These are phyloP conservation scores for Corythaeola cristata DNA, from an alignment of 2,113 vertebrate genomes.

Conservation along the genomic window DNA sequence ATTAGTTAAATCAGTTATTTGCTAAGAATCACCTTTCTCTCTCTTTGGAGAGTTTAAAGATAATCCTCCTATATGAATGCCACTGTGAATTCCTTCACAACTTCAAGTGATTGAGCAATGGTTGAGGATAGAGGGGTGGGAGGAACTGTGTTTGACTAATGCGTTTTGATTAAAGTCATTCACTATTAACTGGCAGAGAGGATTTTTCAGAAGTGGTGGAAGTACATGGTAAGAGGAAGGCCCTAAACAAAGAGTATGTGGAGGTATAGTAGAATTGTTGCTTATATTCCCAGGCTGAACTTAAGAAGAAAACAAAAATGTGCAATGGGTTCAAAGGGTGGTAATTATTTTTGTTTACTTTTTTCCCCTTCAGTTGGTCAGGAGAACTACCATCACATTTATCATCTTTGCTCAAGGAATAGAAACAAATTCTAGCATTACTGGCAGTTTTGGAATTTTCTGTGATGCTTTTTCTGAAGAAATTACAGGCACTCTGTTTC, in stretches of 20 bases:
- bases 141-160: neutral
- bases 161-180: conserved; percentile 1
- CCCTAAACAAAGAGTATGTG: neutral
- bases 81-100: neutral
- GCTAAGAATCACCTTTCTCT: neutral
- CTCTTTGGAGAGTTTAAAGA: neutral
- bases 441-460: neutral
- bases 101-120: neutral
- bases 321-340: neutral
- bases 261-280: neutral
- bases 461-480: neutral
- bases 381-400: neutral
- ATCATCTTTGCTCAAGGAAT: neutral
- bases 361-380: neutral
- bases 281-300: neutral
- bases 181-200: neutral
- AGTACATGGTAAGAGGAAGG: neutral
- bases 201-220: neutral
- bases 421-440: neutral
- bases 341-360: neutral
- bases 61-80: neutral
- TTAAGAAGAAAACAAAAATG: neutral
- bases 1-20: neutral
- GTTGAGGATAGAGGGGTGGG: neutral
- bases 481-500: neutral